Conservation (phyloP, 2,888 invertebrate genomes). For the Euplexia lucipara region DNA sequence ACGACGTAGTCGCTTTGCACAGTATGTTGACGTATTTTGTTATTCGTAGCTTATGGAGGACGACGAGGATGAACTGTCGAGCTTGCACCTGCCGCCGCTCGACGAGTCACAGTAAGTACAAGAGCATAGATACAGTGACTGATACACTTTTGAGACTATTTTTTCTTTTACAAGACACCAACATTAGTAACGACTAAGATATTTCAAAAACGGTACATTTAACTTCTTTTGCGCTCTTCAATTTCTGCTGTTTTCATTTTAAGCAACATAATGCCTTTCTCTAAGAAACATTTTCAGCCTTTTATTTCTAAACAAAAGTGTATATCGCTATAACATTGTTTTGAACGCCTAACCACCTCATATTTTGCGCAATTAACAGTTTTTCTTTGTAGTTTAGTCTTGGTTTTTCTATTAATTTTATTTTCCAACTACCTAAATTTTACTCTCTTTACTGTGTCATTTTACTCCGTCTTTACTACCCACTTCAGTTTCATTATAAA, state of each 20-base stretch:
- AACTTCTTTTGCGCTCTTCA: too few relatives aligned
- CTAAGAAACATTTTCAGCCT: too few relatives aligned
- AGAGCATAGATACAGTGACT: slow-evolving; percentile 25
- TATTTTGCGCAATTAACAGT: slow-evolving; percentile 55
- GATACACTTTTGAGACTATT: slow-evolving; percentile 36
- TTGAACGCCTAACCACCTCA: slow-evolving; percentile 64
- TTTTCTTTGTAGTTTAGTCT: slow-evolving; percentile 23
- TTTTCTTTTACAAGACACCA: too few relatives aligned
- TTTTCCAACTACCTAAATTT: slow-evolving; percentile 4
- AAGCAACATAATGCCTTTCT: too few relatives aligned
- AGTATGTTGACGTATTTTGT: slow-evolving; percentile 87
- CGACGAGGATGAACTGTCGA: slow-evolving; percentile 81
- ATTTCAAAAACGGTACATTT: not conserved
- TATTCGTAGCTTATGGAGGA: slow-evolving; percentile 85
- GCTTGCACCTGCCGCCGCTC: slow-evolving; percentile 83
- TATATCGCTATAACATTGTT: slow-evolving; percentile 14
- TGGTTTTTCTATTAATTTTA: slow-evolving; percentile 4
- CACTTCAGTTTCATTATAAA: not conserved
- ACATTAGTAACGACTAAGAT: too few relatives aligned
- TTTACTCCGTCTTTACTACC: not conserved
- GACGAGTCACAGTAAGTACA: slow-evolving; percentile 84
- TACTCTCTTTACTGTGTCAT: not conserved
- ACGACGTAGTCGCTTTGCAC: slow-evolving; percentile 86
- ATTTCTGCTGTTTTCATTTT: too few relatives aligned
- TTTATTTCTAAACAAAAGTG: slow-evolving; percentile 28